Evolutionary conservation across 2,888 invertebrate species (phyloP), one percentile per base, ranked within the genome.

Genomic region (Hypolimnas misippus): DNA sequence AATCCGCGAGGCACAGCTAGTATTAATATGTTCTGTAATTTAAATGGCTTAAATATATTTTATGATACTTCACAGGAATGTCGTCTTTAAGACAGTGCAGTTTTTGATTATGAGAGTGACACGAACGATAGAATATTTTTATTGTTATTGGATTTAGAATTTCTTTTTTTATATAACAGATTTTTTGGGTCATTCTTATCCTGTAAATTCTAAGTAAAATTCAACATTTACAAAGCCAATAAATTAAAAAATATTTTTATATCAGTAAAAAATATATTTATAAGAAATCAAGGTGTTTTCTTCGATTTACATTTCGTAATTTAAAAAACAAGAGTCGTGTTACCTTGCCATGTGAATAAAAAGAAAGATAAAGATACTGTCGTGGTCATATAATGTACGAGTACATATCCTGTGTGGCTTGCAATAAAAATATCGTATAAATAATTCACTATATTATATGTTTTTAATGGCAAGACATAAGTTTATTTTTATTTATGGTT

Each of bases 31-130:
- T n/a, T n/a, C n/a, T n/a, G n/a, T n/a, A n/a, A n/a, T n/a, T n/a
- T n/a, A n/a, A n/a, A n/a, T n/a, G n/a, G n/a, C n/a, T n/a, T n/a
- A n/a, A n/a, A n/a, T n/a, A n/a, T n/a, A n/a, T n/a, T n/a, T n/a
- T n/a, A n/a, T n/a, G n/a, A 57, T 19, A 17, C 29, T 49, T 57
- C 25, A 50, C 21, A 38, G 35, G 16, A 35, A 33, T 57, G 21
- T 21, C 33, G 57, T 21, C 49, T 17, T 38, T 25, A 49, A 21
- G 44, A 35, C 19, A 8, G 14, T 35, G 49, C 42, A 52, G 31
- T 51, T 42, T 51, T 42, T 52, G 31, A n/a, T n/a, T n/a, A n/a
- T n/a, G n/a, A n/a, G n/a, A n/a, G n/a, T n/a, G n/a, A n/a, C n/a
- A n/a, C n/a, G n/a, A n/a, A n/a, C n/a, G n/a, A n/a, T n/a, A n/a